Percentiles rank a stretch among this genome's conserved stretches.
Evolutionary conservation across 1,140 invertebrate species (phyloP).

Genomic region (Liolophura sinensis): DNA sequence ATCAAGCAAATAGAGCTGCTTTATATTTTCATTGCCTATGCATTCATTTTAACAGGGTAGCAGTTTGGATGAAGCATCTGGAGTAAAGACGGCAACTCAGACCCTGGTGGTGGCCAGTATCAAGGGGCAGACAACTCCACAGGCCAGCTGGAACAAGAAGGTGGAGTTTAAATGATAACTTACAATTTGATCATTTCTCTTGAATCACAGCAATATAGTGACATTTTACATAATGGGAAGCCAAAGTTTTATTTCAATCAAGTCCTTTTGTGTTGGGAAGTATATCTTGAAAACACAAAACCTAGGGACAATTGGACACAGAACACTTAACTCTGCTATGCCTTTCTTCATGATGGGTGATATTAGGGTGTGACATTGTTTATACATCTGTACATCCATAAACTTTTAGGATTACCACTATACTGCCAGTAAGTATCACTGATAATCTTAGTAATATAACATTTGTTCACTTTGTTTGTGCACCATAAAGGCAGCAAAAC

Average conservation of each 20-base stretch:
- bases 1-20: too few species aligned
- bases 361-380: too few species aligned
- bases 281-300: neutral
- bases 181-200: neutral
- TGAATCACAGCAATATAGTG: neutral
- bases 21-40: slow-evolving; percentile 6
- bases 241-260: neutral
- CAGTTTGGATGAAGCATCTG: slow-evolving; percentile 72
- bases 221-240: neutral
- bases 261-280: neutral
- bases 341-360: too few species aligned
- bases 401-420: too few species aligned
- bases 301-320: neutral
- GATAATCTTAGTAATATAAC: too few species aligned
- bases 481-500: too few species aligned
- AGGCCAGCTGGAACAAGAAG: slow-evolving; percentile 65
- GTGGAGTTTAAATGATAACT: slow-evolving; percentile 13
- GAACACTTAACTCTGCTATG: neutral
- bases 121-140: slow-evolving; percentile 38
- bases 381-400: too few species aligned
- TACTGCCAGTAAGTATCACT: too few species aligned
- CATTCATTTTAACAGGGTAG: slow-evolving; percentile 57
- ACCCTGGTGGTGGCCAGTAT: slow-evolving; percentile 56
- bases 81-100: slow-evolving; percentile 66
- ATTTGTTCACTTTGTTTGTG: too few species aligned